Conservation (phyloP, 2,113 vertebrate genomes). For the Enhydra lutris region DNA sequence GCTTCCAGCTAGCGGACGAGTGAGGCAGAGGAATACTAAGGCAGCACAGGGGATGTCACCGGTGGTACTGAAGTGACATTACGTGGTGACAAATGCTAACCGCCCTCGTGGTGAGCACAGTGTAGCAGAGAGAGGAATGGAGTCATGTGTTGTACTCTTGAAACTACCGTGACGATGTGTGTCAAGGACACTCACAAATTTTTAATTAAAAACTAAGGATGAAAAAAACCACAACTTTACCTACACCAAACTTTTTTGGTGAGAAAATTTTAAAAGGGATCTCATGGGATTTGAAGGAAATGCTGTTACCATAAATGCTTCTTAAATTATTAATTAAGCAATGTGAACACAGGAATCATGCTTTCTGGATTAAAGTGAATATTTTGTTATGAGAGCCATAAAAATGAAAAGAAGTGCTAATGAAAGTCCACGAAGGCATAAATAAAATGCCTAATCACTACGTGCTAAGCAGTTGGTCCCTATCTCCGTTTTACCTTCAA, state of each 20-base stretch:
- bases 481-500: not conserved
- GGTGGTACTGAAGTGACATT: not conserved
- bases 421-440: not conserved
- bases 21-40: not conserved
- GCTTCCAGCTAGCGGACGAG: not conserved
- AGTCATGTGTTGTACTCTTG: not conserved
- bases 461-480: not conserved
- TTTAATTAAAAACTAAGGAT: not conserved
- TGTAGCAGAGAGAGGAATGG: not conserved
- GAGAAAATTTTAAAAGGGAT: not conserved
- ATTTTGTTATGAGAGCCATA: slow-evolving; percentile 28
- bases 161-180: not conserved
- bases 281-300: not conserved
- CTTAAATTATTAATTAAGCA: not conserved
- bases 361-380: slow-evolving; percentile 29
- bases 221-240: not conserved
- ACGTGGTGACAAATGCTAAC: not conserved
- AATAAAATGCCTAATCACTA: not conserved
- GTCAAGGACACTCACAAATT: not conserved
- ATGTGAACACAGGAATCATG: not conserved
- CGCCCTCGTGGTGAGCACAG: not conserved
- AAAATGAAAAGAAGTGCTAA: slow-evolving; percentile 22
- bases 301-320: not conserved
- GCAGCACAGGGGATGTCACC: not conserved
- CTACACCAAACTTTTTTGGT: not conserved